Percentiles rank a stretch among this genome's conserved stretches.
These are phyloP conservation scores for Ormyrus labotus DNA, from an alignment of 2,888 invertebrate species.

Conservation along the genomic window DNA sequence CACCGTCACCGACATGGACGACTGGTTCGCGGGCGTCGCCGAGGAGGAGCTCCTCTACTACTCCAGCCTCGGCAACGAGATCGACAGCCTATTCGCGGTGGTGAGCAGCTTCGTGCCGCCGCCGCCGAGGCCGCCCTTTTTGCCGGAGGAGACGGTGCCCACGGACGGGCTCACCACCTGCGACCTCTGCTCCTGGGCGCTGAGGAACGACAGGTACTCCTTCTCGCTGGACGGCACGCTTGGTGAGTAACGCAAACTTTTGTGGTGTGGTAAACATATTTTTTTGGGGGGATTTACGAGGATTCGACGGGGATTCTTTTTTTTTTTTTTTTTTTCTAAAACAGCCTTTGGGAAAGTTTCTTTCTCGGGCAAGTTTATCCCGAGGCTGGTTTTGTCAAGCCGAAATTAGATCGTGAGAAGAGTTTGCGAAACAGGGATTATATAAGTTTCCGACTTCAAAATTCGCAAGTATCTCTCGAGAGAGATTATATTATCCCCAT, in stretches of 20 bases:
- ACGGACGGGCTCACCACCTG: conserved; percentile 85
- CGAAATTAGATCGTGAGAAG: too few relatives aligned
- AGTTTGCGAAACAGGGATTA: too few relatives aligned
- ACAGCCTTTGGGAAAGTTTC: too few relatives aligned
- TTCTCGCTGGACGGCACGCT: conserved; percentile 79
- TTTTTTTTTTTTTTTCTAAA: too few relatives aligned
- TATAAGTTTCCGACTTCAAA: too few relatives aligned
- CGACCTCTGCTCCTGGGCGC: conserved; percentile 86
- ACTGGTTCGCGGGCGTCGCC: conserved; percentile 74
- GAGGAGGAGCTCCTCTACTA: conserved; percentile 74
- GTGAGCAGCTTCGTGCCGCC: conserved; percentile 82
- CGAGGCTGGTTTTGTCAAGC: too few relatives aligned
- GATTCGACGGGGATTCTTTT: too few relatives aligned
- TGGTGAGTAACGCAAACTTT: conserved; percentile 76
- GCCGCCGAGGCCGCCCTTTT: conserved; percentile 82
- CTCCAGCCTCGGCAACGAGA: conserved; percentile 70
- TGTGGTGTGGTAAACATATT: too few relatives aligned
- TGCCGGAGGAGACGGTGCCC: conserved; percentile 80
- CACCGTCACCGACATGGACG: conserved; percentile 58
- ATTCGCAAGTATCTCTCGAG: too few relatives aligned
- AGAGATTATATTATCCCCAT: too few relatives aligned
- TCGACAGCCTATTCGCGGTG: conserved; percentile 74
- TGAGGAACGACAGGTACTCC: conserved; percentile 79
- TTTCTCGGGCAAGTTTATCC: too few relatives aligned
- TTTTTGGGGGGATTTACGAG: too few relatives aligned